phyloP scores from a whole-genome alignment of 2,113 vertebrate species.

The Vombatus ursinus region DNA sequence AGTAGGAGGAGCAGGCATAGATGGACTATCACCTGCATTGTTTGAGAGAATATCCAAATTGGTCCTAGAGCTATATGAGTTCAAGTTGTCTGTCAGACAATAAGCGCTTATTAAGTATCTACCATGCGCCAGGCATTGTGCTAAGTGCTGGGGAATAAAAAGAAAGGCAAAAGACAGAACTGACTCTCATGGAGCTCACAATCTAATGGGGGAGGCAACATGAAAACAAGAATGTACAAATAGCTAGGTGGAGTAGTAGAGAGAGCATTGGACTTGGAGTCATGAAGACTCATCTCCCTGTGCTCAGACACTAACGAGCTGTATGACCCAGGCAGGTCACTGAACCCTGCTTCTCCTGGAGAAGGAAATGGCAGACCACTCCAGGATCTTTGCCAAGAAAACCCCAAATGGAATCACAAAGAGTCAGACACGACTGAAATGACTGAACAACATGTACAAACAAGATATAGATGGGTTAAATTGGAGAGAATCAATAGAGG shows the following conservation, averaged over 20 bases:
- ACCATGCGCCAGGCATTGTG: not conserved
- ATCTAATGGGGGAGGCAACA: not conserved
- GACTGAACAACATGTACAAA: not conserved
- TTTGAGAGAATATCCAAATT: not conserved
- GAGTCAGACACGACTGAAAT: too few species aligned
- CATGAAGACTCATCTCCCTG: not conserved
- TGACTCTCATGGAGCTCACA: not conserved
- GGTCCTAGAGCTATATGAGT: not conserved
- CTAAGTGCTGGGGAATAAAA: not conserved
- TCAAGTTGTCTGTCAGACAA: not conserved
- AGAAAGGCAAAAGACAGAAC: not conserved
- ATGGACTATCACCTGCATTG: not conserved
- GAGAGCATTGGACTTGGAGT: not conserved
- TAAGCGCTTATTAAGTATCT: not conserved
- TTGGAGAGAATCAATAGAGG: not conserved
- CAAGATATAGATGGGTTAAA: not conserved
- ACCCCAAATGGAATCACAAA: too few species aligned
- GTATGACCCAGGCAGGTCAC: not conserved
- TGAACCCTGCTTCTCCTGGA: not conserved
- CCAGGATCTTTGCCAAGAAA: not conserved
- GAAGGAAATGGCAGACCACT: not conserved
- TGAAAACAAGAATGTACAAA: not conserved
- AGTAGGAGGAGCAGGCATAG: not conserved
- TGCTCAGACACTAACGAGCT: not conserved
- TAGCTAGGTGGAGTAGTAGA: not conserved